These are phyloP conservation scores for Lanius collurio DNA, from an alignment of 2,113 vertebrate genomes.

Conservation along the genomic window DNA sequence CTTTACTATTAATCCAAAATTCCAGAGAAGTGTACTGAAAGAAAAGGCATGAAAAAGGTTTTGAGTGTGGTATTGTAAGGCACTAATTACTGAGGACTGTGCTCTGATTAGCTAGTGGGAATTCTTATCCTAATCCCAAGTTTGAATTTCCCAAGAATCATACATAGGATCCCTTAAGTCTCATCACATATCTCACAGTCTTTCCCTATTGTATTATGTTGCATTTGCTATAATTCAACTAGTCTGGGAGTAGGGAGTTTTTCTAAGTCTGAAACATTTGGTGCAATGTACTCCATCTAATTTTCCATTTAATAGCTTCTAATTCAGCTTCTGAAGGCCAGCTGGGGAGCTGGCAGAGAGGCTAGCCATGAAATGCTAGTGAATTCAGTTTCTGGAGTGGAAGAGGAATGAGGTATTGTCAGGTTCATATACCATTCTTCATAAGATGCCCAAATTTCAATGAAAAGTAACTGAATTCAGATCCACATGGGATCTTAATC, in stretches of 20 bases:
- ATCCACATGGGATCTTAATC: not conserved
- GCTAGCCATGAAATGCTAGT: not conserved
- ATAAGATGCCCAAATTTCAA: not conserved
- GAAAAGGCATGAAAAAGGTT: not conserved
- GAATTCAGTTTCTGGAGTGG: not conserved
- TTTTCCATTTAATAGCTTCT: not conserved
- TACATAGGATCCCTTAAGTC: not conserved
- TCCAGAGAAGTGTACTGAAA: not conserved
- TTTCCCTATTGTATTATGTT: not conserved
- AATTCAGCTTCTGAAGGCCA: constrained; percentile 7
- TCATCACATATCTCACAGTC: not conserved
- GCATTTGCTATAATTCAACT: not conserved
- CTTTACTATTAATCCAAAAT: not conserved
- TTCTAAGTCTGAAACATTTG: not conserved
- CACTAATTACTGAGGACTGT: not conserved
- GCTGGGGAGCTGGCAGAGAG: not conserved
- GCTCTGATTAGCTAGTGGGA: not conserved
- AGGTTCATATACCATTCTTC: not conserved
- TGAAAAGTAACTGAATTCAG: not conserved
- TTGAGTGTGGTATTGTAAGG: not conserved
- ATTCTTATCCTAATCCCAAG: not conserved
- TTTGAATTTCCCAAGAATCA: not conserved
- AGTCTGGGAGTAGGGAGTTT: not conserved
- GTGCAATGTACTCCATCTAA: not conserved
- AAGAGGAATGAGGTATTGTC: constrained; percentile 10